Base-by-base conservation (phyloP, 2,888 invertebrate genomes). In the Rhingia rostrata region DNA sequence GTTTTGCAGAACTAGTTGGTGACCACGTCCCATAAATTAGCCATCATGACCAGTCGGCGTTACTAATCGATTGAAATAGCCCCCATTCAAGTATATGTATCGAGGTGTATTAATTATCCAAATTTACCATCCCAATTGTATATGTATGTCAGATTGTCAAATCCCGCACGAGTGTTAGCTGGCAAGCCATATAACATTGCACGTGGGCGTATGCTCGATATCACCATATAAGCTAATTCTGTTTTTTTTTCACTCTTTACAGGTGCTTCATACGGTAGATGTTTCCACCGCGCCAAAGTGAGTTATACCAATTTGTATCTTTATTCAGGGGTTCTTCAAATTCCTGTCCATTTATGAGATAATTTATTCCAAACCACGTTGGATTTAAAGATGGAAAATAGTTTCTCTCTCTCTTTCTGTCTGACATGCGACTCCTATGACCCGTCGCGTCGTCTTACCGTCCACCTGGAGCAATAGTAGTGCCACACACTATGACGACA, bases 251-350 rank as follows among this genome's bases (percentile, higher is more conserved):
- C 53, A n/a, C 10, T 61, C 43, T 9, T 81, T 73, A 56, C 83
- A 83, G 83, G 83, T 78, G 83, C 63, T 67, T 69, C 72, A 83
- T 73, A 78, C 73, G 61, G 78, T 83, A 67, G 78, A 83, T 83
- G 83, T 63, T 63, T 66, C 67, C 78, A 67, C 45, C 78, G 78
- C 73, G 79, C 78, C 78, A 78, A 74, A 83, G 78, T 83, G 73
- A 83, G 83, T 83, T 83, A 74, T 63, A 78, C 37, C 67, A 69
- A 64, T 78, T 69, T 78, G 39, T 78, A 53, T 63, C 39, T 60
- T 72, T 72, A 73, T 66, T 63, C 41, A 74, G 22, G 47, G 64
- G 74, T 75, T 84, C 74, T 41, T 74, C 39, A 75, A 79, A 78
- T 78, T 83, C 56, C 37, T 56, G 33, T 56, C 45, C 39, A 60